Base-by-base conservation (phyloP, 2,797 vertebrate genomes). In the Liasis olivaceus region DNA sequence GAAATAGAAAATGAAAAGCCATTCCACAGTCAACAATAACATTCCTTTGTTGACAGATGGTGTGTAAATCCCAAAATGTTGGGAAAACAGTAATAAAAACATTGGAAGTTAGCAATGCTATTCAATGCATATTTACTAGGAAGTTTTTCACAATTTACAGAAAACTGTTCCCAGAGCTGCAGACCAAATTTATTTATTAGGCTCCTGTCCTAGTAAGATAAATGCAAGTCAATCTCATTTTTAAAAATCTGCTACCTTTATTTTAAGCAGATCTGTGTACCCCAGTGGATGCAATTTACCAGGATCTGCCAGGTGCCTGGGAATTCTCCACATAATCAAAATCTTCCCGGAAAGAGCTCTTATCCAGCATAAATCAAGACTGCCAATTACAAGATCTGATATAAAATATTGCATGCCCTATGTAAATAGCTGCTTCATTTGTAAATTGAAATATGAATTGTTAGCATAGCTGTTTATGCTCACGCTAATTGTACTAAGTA, bases 401-500 rank as follows among this genome's bases (percentile, higher is more conserved):
- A 62, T 84, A 28, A 89, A 86, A 89, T 85, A 66, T 26, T 58
- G 24, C 47, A 58, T 36, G 31, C 62, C 62, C 59, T 85, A 66
- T 47, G 77, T n/a, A 85, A 92, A 89, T 89, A 62, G 85, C 64
- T 89, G 60, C 60, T 89, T 66, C 22, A n/a, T 81, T 92, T 59
- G 3, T 42, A 66, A 92, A 63, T 42, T 89, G 60, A 92, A 85
- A 66, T n/a, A 85, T 54, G 26, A 14, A 5, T 66, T n/a, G 54
- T 87, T 66, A 81, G 69, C 28, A 51, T 24, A 89, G 77, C 77
- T 89, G 15, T 85, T 88, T 84, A 58, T 89, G 88, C 51, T 88
- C 2, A 42, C 31, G 59, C 22, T 47, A 8, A 66, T 54, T 56
- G 31, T 36, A 63, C 64, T 85, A 89, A 58, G n/a, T 85, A 64